Evolutionary conservation across 2,797 vertebrate genomes (phyloP).

Genomic region (Myotis findleyi): DNA sequence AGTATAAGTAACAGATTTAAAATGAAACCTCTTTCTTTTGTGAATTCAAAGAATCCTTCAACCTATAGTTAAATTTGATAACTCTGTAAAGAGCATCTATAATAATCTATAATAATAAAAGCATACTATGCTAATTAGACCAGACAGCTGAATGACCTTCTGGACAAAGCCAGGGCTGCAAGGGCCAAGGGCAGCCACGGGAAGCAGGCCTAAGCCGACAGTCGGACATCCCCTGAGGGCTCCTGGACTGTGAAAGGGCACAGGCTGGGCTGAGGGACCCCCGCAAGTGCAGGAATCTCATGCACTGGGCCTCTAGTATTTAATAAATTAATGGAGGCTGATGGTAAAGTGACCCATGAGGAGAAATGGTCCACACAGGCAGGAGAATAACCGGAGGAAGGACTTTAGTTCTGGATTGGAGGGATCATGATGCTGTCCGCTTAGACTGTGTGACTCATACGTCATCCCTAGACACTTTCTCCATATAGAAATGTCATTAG

Average conservation of each 20-base stretch:
- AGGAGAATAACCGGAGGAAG: background rate
- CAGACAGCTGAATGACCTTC: no score
- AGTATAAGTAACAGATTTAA: background rate
- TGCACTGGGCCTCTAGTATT: background rate
- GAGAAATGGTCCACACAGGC: background rate
- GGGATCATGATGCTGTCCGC: background rate
- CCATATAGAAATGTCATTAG: background rate
- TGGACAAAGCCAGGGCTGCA: no score
- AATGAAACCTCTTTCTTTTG: constrained; percentile 19
- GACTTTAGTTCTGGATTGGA: background rate
- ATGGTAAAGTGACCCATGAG: background rate
- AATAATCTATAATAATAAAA: no score
- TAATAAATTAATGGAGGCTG: background rate
- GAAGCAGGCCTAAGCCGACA: no score
- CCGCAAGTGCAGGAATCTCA: no score
- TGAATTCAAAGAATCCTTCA: background rate
- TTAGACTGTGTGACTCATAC: background rate
- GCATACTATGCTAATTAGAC: no score
- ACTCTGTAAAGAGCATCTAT: background rate
- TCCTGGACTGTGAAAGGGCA: no score
- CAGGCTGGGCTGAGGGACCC: no score
- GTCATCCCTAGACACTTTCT: background rate
- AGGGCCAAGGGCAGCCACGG: no score
- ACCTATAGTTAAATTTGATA: background rate
- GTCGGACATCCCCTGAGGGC: no score